These are phyloP conservation scores for Pachyuromys duprasi DNA, from an alignment of 2,797 vertebrate species.

Conservation along the genomic window DNA sequence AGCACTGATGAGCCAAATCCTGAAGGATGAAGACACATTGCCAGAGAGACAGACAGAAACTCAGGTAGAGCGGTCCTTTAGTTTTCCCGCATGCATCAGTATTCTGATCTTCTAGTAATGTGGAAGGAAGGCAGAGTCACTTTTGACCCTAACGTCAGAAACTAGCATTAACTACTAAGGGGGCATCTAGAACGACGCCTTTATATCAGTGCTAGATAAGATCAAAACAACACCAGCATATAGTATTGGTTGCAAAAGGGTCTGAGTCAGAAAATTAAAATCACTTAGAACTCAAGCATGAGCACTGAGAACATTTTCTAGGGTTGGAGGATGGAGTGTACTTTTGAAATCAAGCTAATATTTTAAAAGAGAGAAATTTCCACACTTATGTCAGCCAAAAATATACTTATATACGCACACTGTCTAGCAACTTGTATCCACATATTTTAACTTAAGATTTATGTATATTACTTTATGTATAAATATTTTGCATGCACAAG, in stretches of 20 bases:
- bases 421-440: background rate
- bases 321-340: background rate
- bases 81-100: background rate
- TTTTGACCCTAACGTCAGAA: background rate
- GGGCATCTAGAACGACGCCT: background rate
- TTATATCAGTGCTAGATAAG: background rate
- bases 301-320: background rate
- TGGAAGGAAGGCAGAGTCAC: background rate
- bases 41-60: background rate
- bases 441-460: background rate
- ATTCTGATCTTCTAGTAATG: background rate
- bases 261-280: slow-evolving; percentile 31
- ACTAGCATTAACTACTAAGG: background rate
- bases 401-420: background rate
- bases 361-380: background rate
- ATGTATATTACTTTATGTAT: background rate
- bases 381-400: background rate
- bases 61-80: background rate
- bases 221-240: background rate
- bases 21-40: background rate
- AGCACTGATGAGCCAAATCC: background rate
- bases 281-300: background rate
- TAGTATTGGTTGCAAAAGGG: background rate
- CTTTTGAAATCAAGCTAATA: background rate
- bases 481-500: background rate